These are phyloP conservation scores for Cyclargus thomasi DNA, from an alignment of 1,140 invertebrate genomes.

Conservation along the genomic window DNA sequence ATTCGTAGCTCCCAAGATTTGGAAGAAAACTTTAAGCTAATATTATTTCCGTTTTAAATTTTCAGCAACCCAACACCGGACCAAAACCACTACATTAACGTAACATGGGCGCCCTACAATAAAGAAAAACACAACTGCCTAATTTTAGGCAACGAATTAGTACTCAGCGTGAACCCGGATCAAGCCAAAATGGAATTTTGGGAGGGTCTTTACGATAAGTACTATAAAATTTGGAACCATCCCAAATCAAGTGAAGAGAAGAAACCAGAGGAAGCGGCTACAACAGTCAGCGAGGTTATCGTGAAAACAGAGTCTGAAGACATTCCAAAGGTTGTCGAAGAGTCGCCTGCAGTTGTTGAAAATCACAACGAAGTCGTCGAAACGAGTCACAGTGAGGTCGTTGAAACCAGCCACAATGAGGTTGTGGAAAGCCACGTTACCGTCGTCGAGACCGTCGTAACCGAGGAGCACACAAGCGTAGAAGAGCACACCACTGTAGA, in stretches of 20 bases:
- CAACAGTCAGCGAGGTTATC: not conserved
- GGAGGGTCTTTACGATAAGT: conserved; percentile 60
- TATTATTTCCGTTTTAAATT: conserved; percentile 18
- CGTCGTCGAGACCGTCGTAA: conserved; percentile 22
- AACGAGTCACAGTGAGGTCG: conserved; percentile 19
- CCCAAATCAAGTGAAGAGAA: conserved; percentile 29
- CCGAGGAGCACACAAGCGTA: not conserved
- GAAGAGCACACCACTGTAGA: not conserved
- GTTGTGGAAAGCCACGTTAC: conserved; percentile 20
- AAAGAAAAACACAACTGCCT: conserved; percentile 61
- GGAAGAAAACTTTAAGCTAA: too few relatives aligned
- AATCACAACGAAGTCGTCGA: conserved; percentile 14
- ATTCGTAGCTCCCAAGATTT: too few relatives aligned
- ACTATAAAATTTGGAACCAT: conserved; percentile 58
- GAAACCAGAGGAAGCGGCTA: not conserved
- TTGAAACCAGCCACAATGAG: conserved; percentile 18
- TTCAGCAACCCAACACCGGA: conserved; percentile 72
- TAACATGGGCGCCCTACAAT: conserved; percentile 65
- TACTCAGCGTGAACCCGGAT: conserved; percentile 51
- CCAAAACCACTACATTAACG: conserved; percentile 53
- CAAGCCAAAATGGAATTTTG: conserved; percentile 68
- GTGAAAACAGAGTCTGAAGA: not conserved
- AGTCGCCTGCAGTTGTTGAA: conserved; percentile 23
- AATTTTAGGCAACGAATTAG: conserved; percentile 57
- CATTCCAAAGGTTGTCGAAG: conserved; percentile 25